phyloP scores from a whole-genome alignment of 64 coral and sea anemone species.

The Montipora cactus region DNA sequence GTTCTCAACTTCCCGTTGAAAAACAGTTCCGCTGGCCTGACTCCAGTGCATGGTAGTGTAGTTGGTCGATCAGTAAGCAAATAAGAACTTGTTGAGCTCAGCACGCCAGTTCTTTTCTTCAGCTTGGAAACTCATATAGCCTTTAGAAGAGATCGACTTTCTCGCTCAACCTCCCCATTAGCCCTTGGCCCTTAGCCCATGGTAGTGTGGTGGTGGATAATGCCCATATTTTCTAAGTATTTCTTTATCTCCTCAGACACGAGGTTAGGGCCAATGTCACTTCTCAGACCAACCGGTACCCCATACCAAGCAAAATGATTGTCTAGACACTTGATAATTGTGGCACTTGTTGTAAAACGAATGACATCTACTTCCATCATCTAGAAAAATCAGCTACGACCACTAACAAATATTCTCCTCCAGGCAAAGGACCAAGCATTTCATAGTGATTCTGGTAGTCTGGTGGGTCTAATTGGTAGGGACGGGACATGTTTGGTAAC shows the following conservation, averaged over 20 bases:
- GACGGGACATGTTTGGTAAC: not conserved
- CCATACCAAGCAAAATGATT: conserved; percentile 47
- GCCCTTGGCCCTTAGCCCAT: conserved; percentile 5
- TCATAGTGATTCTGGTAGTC: not conserved
- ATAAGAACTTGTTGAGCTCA: conserved; percentile 58
- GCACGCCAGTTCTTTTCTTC: conserved; percentile 41
- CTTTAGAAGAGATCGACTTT: no score
- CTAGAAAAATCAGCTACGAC: no score
- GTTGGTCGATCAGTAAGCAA: conserved; percentile 27
- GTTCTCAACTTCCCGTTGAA: no score
- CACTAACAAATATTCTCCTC: not conserved
- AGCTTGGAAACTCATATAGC: not conserved
- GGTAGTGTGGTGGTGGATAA: not conserved
- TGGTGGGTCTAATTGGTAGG: not conserved
- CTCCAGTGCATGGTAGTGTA: no score
- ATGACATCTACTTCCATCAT: no score
- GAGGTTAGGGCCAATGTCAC: conserved; percentile 39
- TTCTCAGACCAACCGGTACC: not conserved
- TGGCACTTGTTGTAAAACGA: no score
- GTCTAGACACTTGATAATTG: conserved; percentile 1
- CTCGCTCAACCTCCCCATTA: not conserved
- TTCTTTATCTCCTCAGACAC: not conserved
- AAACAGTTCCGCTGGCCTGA: no score
- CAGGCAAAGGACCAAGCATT: not conserved
- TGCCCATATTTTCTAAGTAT: conserved; percentile 18